Conservation (phyloP, 2,113 vertebrate species). For the Solenodon paradoxus region DNA sequence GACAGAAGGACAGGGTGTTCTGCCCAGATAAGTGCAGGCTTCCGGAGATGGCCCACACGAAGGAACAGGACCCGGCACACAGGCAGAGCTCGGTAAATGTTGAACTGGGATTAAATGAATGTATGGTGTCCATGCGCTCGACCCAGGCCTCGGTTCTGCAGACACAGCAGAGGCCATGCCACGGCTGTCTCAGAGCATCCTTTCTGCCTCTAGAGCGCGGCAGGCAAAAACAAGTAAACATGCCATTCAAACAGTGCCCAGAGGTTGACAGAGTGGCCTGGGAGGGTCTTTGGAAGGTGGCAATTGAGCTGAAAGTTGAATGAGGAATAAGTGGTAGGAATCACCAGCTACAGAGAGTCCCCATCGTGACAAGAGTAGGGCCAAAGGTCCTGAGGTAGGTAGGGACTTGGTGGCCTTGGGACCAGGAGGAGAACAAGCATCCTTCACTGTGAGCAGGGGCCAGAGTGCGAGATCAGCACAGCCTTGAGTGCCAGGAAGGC, state of each 20-base stretch:
- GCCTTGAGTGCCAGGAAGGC: background rate
- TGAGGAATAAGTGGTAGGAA: background rate
- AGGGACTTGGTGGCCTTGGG: background rate
- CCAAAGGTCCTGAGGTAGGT: background rate
- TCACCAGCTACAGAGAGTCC: background rate
- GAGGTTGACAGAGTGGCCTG: rapidly evolving
- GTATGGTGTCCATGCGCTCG: rapidly evolving
- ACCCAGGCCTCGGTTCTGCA: background rate
- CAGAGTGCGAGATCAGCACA: too few relatives aligned
- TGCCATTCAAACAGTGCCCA: background rate
- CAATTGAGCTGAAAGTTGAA: background rate
- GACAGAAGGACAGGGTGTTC: background rate
- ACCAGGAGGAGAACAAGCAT: background rate
- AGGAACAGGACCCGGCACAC: rapidly evolving
- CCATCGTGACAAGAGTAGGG: background rate
- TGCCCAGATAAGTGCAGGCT: too few relatives aligned
- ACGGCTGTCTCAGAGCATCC: background rate
- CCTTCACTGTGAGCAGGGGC: background rate
- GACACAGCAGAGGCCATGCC: background rate
- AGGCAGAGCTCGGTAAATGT: rapidly evolving
- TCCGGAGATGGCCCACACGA: too few relatives aligned
- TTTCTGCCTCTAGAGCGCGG: background rate
- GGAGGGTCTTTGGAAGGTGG: background rate
- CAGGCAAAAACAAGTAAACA: background rate
- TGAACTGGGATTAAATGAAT: background rate